Evolutionary conservation across 23 tunicate genomes (phyloP), one percentile per base, ranked within the genome.

Genomic region (Trididemnum clinides): DNA sequence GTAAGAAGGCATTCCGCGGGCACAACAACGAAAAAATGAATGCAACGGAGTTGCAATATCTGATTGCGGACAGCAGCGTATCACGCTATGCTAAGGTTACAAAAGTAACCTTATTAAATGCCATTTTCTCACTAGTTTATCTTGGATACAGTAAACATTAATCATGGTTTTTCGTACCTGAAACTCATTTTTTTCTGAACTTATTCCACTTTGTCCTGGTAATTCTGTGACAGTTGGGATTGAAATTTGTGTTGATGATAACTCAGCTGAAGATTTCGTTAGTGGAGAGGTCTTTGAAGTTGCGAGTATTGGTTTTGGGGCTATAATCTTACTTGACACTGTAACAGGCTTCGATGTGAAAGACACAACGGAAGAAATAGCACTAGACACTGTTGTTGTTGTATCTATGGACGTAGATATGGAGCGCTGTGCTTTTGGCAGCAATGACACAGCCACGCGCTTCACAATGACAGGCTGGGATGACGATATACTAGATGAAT

Each of bases 391-490:
- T 36, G 57, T 37, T 0, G 84, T 15, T 29, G 77, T 3, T 3
- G 84, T 4, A 7, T 34, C 79, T 32, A 50, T 10, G n/a, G 82
- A 2, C 5, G 29, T 26, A 28, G 33, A 18, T 15, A 62, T 20
- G 1, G 89, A 49, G 36, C 22, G 22, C 0, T 80, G 15, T 12
- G 69, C 38, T 80, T 80, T 87, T 15, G 90, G 66, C 21, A 86
- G 77, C 6, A 77, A 22, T 3, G 86, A 65, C 26, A 78, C 22
- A 20, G 90, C 79, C 0, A 81, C 37, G 7, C 86, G 81, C 35
- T 87, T 81, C n/a, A 80, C 79, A 21, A 87, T 37, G 6, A 80
- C 28, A 1, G 81, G 91, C 27, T 81, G 39, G 19, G 80, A 54
- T 1, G 85, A 65, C 12, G 57, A 36, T 1, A 74, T 1, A 33